These are phyloP conservation scores for Podarcis cretensis DNA, from an alignment of 2,113 vertebrate species.

Conservation along the genomic window DNA sequence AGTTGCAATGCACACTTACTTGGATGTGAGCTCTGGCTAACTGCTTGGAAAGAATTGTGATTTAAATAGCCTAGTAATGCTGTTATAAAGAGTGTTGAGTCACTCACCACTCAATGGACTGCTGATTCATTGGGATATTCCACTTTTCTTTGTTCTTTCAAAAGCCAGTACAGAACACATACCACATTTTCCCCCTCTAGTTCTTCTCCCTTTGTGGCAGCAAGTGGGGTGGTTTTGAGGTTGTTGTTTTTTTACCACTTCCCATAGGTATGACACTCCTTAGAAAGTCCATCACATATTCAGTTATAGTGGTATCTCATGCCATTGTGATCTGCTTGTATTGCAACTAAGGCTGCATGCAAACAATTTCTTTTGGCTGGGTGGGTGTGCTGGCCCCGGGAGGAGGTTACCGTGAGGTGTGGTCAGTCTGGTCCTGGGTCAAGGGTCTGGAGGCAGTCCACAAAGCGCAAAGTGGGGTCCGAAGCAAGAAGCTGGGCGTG, in stretches of 20 bases:
- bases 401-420: too few species aligned
- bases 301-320: neutral
- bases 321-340: neutral
- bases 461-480: too few species aligned
- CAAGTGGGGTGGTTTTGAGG: neutral
- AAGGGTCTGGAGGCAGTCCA: too few species aligned
- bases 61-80: constrained; percentile 5
- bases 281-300: neutral
- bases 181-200: neutral
- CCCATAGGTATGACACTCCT: neutral
- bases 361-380: too few species aligned
- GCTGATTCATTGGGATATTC: constrained; percentile 18
- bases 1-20: neutral
- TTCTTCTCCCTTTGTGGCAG: neutral
- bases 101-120: neutral
- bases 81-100: neutral
- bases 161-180: neutral
- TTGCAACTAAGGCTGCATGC: too few species aligned
- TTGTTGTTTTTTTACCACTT: too few species aligned
- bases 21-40: neutral
- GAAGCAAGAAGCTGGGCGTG: too few species aligned
- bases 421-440: too few species aligned
- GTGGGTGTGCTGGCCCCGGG: too few species aligned
- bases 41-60: constrained; percentile 11
- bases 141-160: constrained; percentile 7